These are phyloP conservation scores for Tenodera sinensis DNA, from an alignment of 2,888 invertebrate species.

Conservation along the genomic window DNA sequence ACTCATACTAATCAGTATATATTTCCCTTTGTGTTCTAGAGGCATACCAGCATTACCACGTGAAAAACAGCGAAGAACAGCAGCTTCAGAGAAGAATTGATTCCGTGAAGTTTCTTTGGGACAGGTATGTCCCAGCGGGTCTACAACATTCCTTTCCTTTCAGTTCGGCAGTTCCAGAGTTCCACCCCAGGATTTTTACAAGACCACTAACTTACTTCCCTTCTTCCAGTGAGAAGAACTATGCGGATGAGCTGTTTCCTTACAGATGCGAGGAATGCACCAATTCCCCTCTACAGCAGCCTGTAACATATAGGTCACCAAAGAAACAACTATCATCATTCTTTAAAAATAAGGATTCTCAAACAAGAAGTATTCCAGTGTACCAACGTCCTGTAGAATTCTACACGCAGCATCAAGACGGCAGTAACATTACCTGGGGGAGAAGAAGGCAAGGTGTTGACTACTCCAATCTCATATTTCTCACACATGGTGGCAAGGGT, in stretches of 20 bases:
- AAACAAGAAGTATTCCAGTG: constrained; percentile 4
- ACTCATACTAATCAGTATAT: too few relatives aligned
- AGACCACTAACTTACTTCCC: not conserved
- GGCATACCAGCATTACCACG: not conserved
- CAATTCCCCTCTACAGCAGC: not conserved
- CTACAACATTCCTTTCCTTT: not conserved
- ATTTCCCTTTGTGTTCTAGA: not conserved
- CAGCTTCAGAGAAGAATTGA: not conserved
- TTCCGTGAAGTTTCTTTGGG: not conserved
- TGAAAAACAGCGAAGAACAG: not conserved
- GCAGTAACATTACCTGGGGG: not conserved
- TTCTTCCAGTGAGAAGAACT: not conserved
- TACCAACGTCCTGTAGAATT: constrained; percentile 14
- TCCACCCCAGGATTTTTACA: not conserved
- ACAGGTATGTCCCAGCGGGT: not conserved
- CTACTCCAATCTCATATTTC: constrained; percentile 5
- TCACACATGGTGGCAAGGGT: not conserved
- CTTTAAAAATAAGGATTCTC: not conserved
- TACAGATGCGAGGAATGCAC: not conserved
- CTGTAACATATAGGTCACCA: not conserved
- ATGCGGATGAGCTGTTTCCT: not conserved
- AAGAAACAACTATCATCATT: not conserved
- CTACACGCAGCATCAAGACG: not conserved
- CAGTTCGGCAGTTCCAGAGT: constrained; percentile 8
- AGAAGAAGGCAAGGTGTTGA: constrained; percentile 1